phyloP scores from a whole-genome alignment of 2,888 invertebrate species.

The Arenicola marina region DNA sequence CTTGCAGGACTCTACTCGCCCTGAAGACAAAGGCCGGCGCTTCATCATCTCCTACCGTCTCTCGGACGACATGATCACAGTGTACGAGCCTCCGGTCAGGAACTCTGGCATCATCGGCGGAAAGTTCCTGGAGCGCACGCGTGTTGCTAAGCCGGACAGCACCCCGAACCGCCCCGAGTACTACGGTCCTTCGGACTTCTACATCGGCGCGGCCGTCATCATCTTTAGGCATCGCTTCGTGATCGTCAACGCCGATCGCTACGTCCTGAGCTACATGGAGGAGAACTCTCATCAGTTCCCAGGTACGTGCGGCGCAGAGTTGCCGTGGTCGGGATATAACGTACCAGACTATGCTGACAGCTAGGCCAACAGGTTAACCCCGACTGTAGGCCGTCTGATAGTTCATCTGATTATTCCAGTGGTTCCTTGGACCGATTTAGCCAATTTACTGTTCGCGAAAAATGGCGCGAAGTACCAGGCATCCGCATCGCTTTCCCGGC shows the following conservation, averaged over 20 bases:
- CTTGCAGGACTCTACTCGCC: conserved; percentile 75
- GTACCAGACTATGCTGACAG: no score
- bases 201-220: conserved; percentile 75
- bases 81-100: conserved; percentile 70
- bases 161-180: conserved; percentile 73
- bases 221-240: conserved; percentile 78
- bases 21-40: conserved; percentile 75
- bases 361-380: no score
- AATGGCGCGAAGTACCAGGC: no score
- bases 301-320: conserved; percentile 40
- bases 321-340: no score
- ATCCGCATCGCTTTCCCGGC: no score
- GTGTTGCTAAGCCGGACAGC: conserved; percentile 71
- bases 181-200: conserved; percentile 79
- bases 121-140: conserved; percentile 72
- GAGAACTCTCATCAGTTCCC: conserved; percentile 58
- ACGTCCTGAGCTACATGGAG: conserved; percentile 72
- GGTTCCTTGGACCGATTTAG: no score
- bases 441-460: no score
- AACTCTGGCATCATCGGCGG: conserved; percentile 74
- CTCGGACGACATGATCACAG: conserved; percentile 75
- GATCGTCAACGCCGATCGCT: conserved; percentile 83
- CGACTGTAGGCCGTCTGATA: no score
- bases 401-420: no score
- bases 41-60: conserved; percentile 79